Evolutionary conservation across 2,888 invertebrate species (phyloP).

Genomic region (Nomada fucata): DNA sequence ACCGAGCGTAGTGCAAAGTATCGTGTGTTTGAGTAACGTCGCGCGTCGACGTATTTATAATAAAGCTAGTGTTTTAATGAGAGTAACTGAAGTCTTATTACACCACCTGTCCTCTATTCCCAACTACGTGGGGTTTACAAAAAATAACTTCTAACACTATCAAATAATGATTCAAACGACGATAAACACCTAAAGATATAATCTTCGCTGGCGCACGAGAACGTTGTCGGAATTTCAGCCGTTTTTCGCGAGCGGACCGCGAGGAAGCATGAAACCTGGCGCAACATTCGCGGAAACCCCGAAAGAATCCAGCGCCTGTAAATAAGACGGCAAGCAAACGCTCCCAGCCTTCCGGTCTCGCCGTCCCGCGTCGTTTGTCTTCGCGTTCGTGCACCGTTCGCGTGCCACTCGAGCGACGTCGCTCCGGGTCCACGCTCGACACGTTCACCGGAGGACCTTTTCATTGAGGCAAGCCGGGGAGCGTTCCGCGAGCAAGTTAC

Average conservation of each 20-base stretch:
- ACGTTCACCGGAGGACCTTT: slow-evolving; percentile 47
- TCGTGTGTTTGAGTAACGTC: too few species aligned
- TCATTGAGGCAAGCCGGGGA: slow-evolving; percentile 18
- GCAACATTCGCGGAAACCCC: not conserved
- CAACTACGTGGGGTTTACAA: too few species aligned
- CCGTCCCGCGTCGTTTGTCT: slow-evolving; percentile 28
- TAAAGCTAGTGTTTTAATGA: too few species aligned
- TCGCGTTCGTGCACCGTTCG: slow-evolving; percentile 18
- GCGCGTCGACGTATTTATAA: too few species aligned
- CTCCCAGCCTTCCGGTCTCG: not conserved
- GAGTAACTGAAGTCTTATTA: too few species aligned
- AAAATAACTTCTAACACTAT: too few species aligned
- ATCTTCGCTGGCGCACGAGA: not conserved
- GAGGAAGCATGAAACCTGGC: not conserved
- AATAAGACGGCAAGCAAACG: slow-evolving; percentile 14
- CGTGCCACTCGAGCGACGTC: slow-evolving; percentile 13
- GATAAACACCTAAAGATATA: not conserved
- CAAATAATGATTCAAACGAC: not conserved
- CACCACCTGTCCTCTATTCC: too few species aligned
- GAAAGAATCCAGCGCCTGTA: slow-evolving; percentile 27
- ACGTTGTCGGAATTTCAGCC: not conserved
- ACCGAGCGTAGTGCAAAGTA: too few species aligned
- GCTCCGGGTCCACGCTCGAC: slow-evolving; percentile 3
- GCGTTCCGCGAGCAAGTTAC: not conserved
- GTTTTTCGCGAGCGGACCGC: not conserved